These are phyloP conservation scores for Campoletis sonorensis DNA, from an alignment of 1,140 invertebrate species.

Conservation along the genomic window DNA sequence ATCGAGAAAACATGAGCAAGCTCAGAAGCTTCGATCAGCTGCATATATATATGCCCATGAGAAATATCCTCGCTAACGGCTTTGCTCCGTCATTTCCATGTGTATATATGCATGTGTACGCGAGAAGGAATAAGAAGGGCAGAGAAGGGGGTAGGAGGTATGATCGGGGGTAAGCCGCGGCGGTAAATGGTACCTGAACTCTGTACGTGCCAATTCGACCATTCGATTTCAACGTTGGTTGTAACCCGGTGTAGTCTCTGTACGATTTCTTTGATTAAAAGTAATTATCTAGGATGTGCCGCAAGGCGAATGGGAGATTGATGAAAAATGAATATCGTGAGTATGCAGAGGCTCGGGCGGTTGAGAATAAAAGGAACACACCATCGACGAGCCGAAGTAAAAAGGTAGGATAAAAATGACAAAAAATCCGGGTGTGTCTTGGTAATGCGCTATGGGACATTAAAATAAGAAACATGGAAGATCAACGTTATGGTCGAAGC, in stretches of 20 bases:
- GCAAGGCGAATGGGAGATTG: background rate
- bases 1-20: conserved; percentile 14
- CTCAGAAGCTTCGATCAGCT: background rate
- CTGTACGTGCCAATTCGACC: conserved; percentile 43
- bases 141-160: background rate
- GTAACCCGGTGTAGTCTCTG: background rate
- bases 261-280: conserved; percentile 38
- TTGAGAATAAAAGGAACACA: conserved; percentile 29
- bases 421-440: conserved; percentile 8
- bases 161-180: conserved; percentile 10
- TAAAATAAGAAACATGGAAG: background rate
- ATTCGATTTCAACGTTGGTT: conserved; percentile 4
- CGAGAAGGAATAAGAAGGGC: background rate
- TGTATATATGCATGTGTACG: background rate
- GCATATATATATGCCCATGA: conserved; percentile 8
- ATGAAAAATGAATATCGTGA: conserved; percentile 24
- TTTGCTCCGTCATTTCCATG: conserved; percentile 36
- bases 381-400: conserved; percentile 5
- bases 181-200: conserved; percentile 46
- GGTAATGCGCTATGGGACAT: background rate
- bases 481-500: background rate
- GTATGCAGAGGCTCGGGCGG: background rate
- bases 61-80: conserved; percentile 44
- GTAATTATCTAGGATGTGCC: conserved; percentile 24
- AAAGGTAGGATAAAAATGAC: conserved; percentile 13